Evolutionary conservation across 1,140 invertebrate species (phyloP).

Genomic region (Holotrichia oblita): DNA sequence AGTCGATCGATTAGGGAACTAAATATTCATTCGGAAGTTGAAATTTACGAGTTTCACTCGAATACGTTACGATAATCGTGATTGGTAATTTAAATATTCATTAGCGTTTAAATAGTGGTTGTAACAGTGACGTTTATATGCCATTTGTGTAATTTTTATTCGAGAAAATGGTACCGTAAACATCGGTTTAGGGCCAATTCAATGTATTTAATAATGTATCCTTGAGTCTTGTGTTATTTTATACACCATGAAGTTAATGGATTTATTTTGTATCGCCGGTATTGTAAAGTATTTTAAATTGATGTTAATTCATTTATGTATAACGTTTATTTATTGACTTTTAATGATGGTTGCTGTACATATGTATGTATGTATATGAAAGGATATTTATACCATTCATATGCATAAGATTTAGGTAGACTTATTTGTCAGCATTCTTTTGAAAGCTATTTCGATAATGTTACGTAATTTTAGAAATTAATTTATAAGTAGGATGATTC

Average conservation of each 20-base stretch:
- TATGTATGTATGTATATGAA: too few species aligned
- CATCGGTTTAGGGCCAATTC: background rate
- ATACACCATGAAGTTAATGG: background rate
- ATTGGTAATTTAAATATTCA: background rate
- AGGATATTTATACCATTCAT: too few species aligned
- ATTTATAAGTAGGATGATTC: too few species aligned
- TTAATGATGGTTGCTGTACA: background rate
- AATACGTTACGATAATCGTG: background rate
- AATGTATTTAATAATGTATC: slow-evolving; percentile 5
- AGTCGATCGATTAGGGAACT: background rate
- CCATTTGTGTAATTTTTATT: slow-evolving; percentile 14
- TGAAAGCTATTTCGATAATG: too few species aligned
- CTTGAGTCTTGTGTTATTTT: background rate
- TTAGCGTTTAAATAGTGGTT: slow-evolving; percentile 8
- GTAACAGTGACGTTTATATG: slow-evolving; percentile 7
- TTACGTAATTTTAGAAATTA: too few species aligned
- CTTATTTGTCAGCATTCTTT: too few species aligned
- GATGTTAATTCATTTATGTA: background rate
- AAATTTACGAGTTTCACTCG: background rate
- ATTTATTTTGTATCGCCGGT: background rate
- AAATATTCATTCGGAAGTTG: background rate
- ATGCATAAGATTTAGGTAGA: too few species aligned
- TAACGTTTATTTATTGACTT: background rate
- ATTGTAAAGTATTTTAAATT: slow-evolving; percentile 8
- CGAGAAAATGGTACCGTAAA: background rate